A percentile compares a stretch with the other conserved stretches of the same genome.
Conservation (phyloP, 2,113 vertebrate species). For the Ammodytes marinus region DNA sequence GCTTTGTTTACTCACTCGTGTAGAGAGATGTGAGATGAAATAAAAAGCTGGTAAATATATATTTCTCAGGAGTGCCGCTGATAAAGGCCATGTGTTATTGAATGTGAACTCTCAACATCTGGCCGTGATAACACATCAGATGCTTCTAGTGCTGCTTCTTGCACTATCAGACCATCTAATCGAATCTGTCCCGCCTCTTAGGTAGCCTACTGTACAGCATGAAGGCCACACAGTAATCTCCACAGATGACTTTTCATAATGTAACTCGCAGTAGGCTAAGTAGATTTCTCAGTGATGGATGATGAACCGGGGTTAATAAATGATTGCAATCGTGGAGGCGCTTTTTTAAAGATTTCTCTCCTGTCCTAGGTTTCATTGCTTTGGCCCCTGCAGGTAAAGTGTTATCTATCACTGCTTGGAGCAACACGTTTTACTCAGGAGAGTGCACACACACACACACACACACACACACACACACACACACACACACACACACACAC, state of each 20-base stretch:
- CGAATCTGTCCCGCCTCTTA: conserved; percentile 37
- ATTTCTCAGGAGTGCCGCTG: conserved; percentile 45
- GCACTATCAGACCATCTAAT: conserved; percentile 35
- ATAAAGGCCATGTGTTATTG: conserved; percentile 54
- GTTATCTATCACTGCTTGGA: conserved; percentile 51
- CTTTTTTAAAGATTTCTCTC: conserved; percentile 44
- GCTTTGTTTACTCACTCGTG: conserved; percentile 41
- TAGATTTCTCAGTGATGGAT: conserved; percentile 61
- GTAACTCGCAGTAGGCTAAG: conserved; percentile 25
- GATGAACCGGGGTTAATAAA: conserved; percentile 51
- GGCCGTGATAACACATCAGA: conserved; percentile 18
- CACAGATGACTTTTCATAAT: conserved; percentile 54
- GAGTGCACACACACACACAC: conserved; percentile 26
- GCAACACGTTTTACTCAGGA: conserved; percentile 17
- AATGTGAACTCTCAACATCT: conserved; percentile 51
- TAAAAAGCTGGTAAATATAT: conserved; percentile 57
- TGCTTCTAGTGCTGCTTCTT: neutral
- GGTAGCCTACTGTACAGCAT: conserved; percentile 1
- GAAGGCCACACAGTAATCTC: conserved; percentile 51
- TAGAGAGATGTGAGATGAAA: conserved; percentile 42
- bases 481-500: neutral
- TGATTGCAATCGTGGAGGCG: conserved; percentile 39
- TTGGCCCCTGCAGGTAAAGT: conserved; percentile 30
- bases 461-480: conserved; percentile 13
- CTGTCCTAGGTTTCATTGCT: conserved; percentile 50